phyloP scores from a whole-genome alignment of 2,113 vertebrate genomes.

The Ciconia maguari region DNA sequence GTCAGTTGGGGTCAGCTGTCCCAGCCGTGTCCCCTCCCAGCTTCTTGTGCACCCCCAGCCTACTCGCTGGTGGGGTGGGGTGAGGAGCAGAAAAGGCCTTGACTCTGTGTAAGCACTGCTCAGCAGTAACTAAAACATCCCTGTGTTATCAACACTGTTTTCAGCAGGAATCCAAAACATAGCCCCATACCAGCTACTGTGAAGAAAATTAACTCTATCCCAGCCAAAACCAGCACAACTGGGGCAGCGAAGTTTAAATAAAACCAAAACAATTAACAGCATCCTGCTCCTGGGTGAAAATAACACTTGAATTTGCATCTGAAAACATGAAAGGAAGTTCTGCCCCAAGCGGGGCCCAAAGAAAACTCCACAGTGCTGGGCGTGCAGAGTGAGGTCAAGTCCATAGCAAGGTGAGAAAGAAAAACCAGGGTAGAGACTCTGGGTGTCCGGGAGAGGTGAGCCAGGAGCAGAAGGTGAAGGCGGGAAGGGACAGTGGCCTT shows the following conservation, averaged over 20 bases:
- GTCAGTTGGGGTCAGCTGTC: no score
- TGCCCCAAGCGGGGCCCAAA: neutral
- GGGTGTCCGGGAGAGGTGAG: neutral
- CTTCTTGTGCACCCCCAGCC: no score
- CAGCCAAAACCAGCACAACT: no score
- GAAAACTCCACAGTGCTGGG: neutral
- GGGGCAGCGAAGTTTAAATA: neutral
- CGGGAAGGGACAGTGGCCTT: neutral
- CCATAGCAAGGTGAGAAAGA: neutral
- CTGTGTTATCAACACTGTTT: no score
- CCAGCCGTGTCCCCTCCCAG: no score
- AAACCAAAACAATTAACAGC: neutral
- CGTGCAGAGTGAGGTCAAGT: neutral
- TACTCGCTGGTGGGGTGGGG: no score
- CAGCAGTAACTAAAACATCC: no score
- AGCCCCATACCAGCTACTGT: no score
- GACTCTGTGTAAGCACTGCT: no score
- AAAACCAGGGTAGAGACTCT: rapidly evolving
- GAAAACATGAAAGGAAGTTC: neutral
- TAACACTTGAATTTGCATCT: neutral
- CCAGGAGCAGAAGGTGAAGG: neutral
- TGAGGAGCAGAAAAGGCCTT: no score
- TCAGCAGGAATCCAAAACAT: no score
- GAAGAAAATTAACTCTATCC: no score
- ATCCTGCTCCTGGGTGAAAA: neutral